Evolutionary conservation across 2,113 vertebrate species (phyloP).

Genomic region (Cryptomyrus ogoouensis): DNA sequence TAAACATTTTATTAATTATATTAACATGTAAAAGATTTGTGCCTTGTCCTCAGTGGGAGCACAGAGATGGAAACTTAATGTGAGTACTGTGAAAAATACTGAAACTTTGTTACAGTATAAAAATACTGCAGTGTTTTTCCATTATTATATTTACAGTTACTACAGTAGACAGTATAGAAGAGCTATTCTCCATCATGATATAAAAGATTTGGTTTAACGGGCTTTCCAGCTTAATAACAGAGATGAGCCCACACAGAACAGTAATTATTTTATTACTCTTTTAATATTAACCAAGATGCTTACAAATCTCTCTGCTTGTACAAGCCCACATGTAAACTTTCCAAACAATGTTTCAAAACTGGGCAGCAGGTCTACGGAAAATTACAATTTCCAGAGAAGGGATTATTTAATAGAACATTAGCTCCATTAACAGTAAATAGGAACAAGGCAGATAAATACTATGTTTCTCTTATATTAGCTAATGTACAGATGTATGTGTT

Average conservation of each 20-base stretch:
- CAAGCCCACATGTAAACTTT: conserved; percentile 7
- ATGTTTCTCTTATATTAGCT: not conserved
- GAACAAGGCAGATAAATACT: not conserved
- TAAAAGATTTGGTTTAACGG: not conserved
- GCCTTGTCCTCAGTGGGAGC: not conserved
- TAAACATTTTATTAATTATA: not conserved
- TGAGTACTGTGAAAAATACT: not conserved
- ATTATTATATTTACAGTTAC: not conserved
- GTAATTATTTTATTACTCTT: conserved; percentile 3
- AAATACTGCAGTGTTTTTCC: not conserved
- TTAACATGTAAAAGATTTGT: not conserved
- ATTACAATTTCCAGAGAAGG: not conserved
- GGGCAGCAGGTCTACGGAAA: not conserved
- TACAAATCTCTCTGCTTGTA: conserved; percentile 5
- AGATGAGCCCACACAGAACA: conserved; percentile 6
- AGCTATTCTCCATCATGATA: not conserved
- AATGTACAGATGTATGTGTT: not conserved
- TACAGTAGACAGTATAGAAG: not conserved
- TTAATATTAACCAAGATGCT: conserved; percentile 8
- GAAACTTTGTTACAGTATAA: not conserved
- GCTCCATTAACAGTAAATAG: not conserved
- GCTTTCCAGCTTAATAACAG: not conserved
- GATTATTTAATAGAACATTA: not conserved
- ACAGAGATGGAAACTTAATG: not conserved
- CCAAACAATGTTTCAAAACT: not conserved